Evolutionary conservation across 2,888 invertebrate genomes (phyloP).

Genomic region (Meteorus cinctellus): DNA sequence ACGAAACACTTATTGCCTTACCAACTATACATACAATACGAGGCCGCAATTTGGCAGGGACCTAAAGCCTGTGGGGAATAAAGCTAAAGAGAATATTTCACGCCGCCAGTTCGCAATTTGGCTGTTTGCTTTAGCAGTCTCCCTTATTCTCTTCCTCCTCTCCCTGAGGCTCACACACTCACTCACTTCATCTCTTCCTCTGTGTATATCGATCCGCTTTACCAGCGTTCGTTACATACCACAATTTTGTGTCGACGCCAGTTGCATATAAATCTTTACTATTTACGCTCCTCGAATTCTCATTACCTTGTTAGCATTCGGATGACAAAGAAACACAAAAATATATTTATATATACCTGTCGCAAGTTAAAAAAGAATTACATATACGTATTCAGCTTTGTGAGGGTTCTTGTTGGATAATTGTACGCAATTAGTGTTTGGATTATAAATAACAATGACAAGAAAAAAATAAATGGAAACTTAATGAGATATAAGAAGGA

Average conservation of each 20-base stretch:
- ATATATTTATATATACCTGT: not conserved
- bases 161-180: too few relatives aligned
- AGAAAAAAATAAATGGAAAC: too few relatives aligned
- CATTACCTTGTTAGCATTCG: constrained; percentile 12
- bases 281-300: constrained; percentile 21
- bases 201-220: constrained; percentile 49
- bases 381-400: not conserved
- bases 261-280: constrained; percentile 18
- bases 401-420: not conserved
- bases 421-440: not conserved
- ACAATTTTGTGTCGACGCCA: constrained; percentile 23
- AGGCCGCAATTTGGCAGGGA: constrained; percentile 49
- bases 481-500: too few relatives aligned
- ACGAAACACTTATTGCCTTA: constrained; percentile 16
- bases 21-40: constrained; percentile 38
- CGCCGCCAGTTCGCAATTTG: constrained; percentile 54
- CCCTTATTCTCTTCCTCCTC: not conserved
- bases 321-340: not conserved
- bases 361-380: not conserved
- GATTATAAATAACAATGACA: too few relatives aligned
- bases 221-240: constrained; percentile 27
- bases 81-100: constrained; percentile 52
- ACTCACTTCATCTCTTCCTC: not conserved
- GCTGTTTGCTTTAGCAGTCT: constrained; percentile 55
- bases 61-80: constrained; percentile 40